Conservation (phyloP, 2,888 invertebrate species). For the Drosophila ustulata region DNA sequence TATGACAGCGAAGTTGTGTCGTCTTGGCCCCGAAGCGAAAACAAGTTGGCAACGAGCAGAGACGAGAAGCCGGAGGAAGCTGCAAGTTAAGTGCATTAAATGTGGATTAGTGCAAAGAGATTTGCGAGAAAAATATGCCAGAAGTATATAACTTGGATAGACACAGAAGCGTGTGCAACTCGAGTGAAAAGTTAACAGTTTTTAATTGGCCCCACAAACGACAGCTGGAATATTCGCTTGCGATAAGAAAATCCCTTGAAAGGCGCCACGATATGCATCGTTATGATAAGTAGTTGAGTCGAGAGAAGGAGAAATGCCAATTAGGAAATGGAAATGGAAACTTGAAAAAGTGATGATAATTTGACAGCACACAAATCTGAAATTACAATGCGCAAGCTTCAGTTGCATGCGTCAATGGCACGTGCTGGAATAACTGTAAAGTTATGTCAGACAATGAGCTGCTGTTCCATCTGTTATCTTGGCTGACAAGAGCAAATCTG, state of each 20-base stretch:
- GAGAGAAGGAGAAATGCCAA: neutral
- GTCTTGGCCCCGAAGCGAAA: neutral
- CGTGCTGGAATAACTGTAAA: conserved; percentile 45
- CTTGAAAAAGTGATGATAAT: conserved; percentile 23
- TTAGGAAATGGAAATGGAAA: conserved; percentile 1
- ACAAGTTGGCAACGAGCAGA: conserved; percentile 37
- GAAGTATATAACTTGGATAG: conserved; percentile 6
- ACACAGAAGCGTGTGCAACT: no score
- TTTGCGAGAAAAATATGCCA: conserved; percentile 32
- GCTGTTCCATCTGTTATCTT: conserved; percentile 47
- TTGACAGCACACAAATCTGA: conserved; percentile 17
- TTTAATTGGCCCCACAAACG: conserved; percentile 31
- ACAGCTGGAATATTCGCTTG: neutral
- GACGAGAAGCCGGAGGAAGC: conserved; percentile 6
- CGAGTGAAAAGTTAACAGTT: conserved; percentile 23
- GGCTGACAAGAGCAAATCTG: conserved; percentile 54
- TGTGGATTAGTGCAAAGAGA: conserved; percentile 54
- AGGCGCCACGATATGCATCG: neutral
- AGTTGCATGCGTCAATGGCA: conserved; percentile 21
- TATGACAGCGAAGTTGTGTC: conserved; percentile 25
- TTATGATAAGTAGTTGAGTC: neutral
- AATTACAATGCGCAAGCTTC: conserved; percentile 9
- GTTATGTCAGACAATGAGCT: conserved; percentile 42
- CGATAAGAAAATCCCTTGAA: neutral
- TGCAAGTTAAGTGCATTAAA: conserved; percentile 64